These are phyloP conservation scores for Scaptodrosophila lebanonensis DNA, from an alignment of 1,140 invertebrate species.

Conservation along the genomic window DNA sequence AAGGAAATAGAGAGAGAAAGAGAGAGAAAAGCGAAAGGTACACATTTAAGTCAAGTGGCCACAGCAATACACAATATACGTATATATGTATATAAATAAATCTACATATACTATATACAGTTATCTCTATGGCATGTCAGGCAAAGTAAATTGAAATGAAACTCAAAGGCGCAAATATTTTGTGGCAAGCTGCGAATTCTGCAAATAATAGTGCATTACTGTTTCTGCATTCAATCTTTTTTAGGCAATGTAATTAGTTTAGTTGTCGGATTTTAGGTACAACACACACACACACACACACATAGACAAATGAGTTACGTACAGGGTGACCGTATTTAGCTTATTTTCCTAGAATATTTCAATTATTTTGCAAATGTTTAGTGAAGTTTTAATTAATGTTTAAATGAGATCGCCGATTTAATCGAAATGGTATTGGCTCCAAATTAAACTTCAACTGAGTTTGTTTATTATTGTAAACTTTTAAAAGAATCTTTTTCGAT, in stretches of 20 bases:
- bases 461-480: too few relatives aligned
- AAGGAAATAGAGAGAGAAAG: slow-evolving; percentile 22
- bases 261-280: slow-evolving; percentile 58
- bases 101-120: neutral
- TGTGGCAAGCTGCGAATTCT: slow-evolving; percentile 61
- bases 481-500: too few relatives aligned
- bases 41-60: slow-evolving; percentile 30
- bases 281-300: slow-evolving; percentile 12
- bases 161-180: slow-evolving; percentile 65
- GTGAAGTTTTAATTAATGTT: too few relatives aligned
- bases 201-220: too few relatives aligned
- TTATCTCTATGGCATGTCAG: slow-evolving; percentile 15
- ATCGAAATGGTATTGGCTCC: too few relatives aligned
- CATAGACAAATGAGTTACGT: neutral
- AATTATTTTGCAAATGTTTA: too few relatives aligned
- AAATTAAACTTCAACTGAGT: too few relatives aligned
- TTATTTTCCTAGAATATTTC: too few relatives aligned
- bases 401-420: too few relatives aligned
- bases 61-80: slow-evolving; percentile 9
- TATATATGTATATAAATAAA: neutral
- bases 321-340: too few relatives aligned
- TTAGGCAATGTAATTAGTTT: slow-evolving; percentile 54
- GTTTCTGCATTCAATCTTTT: neutral
- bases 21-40: slow-evolving; percentile 35
- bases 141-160: slow-evolving; percentile 47